phyloP scores from a whole-genome alignment of 2,113 vertebrate genomes.

The Serilophus lunatus region DNA sequence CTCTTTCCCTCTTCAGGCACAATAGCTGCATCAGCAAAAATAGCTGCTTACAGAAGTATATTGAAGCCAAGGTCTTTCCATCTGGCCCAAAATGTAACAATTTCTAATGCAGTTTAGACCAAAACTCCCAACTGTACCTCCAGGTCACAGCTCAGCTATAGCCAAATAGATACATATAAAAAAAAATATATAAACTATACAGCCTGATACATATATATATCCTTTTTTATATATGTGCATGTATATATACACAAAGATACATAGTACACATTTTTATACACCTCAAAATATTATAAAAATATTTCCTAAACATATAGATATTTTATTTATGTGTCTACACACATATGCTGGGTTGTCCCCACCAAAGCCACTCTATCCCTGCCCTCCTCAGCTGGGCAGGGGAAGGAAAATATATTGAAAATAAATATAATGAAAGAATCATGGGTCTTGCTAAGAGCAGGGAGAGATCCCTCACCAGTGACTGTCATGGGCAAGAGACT shows the following conservation, averaged over 20 bases:
- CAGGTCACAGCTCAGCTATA: background rate
- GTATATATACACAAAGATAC: background rate
- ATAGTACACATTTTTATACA: background rate
- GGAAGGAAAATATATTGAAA: background rate
- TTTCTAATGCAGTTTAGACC: background rate
- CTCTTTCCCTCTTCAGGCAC: background rate
- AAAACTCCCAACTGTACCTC: background rate
- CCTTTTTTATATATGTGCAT: background rate
- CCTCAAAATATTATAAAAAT: background rate
- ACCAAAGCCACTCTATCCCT: background rate
- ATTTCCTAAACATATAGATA: background rate
- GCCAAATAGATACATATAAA: accelerated
- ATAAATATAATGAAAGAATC: background rate
- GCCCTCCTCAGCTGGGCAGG: background rate
- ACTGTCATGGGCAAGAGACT: background rate
- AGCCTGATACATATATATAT: background rate
- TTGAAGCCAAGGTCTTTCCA: background rate
- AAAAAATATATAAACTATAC: background rate
- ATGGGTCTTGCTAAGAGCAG: background rate
- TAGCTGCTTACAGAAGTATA: background rate
- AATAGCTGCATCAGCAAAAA: background rate
- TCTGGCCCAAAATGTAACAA: background rate
- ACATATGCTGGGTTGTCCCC: background rate
- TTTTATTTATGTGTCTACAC: background rate
- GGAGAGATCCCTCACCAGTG: background rate